Conservation (phyloP, 2,888 invertebrate species). For the Stegophylla sp. region DNA sequence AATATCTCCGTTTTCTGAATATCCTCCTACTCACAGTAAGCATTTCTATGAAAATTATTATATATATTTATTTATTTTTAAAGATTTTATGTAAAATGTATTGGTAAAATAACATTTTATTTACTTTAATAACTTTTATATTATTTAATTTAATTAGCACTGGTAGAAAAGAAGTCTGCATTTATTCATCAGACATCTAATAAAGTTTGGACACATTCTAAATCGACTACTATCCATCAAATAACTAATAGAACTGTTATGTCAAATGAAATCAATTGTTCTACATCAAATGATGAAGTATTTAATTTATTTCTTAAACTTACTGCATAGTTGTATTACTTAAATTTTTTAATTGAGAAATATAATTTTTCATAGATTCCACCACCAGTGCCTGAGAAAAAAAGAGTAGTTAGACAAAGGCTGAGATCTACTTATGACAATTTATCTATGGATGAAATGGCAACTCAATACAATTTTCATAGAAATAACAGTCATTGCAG, state of each 20-base stretch:
- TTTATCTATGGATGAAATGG: slow-evolving; percentile 58
- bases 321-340: neutral
- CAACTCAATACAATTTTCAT: slow-evolving; percentile 54
- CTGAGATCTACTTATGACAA: slow-evolving; percentile 63
- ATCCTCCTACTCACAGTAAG: slow-evolving; percentile 50
- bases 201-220: slow-evolving; percentile 55
- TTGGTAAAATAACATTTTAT: neutral
- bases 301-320: neutral
- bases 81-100: neutral
- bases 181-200: slow-evolving; percentile 51
- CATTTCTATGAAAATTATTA: neutral
- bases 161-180: slow-evolving; percentile 55
- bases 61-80: neutral
- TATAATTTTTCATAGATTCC: slow-evolving; percentile 29
- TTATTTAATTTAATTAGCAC: neutral
- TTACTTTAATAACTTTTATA: neutral
- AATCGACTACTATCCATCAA: slow-evolving; percentile 50
- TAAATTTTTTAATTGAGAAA: neutral
- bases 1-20: slow-evolving; percentile 54
- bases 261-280: slow-evolving; percentile 43
- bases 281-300: slow-evolving; percentile 34
- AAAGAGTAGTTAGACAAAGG: slow-evolving; percentile 68
- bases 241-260: slow-evolving; percentile 45
- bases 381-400: slow-evolving; percentile 73
- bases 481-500: slow-evolving; percentile 53